Evolutionary conservation across 2,113 vertebrate genomes (phyloP).

Genomic region (Xenopus tropicalis): UCB_Xtro_10.0 CM004447.2:131097501-131098000

Average conservation of each 20-base stretch:
- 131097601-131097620: slow-evolving; percentile 35
- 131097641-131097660: slow-evolving; percentile 42
- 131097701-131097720: slow-evolving; percentile 37
- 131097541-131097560: too few species aligned
- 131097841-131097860: background rate
- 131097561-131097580: too few species aligned
- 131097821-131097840: slow-evolving; percentile 33
- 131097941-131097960: too few species aligned
- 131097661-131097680: slow-evolving; percentile 32
- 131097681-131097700: slow-evolving; percentile 28
- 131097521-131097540: too few species aligned
- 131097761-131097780: slow-evolving; percentile 37
- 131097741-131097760: slow-evolving; percentile 26
- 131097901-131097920: too few species aligned
- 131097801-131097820: background rate
- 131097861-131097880: background rate
- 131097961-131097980: too few species aligned
- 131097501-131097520: too few species aligned
- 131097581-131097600: background rate
- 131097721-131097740: slow-evolving; percentile 28
- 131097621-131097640: slow-evolving; percentile 29
- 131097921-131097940: too few species aligned
- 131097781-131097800: slow-evolving; percentile 6
- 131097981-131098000: too few species aligned
- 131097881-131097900: too few species aligned